phyloP scores from a whole-genome alignment of 2,113 vertebrate species.

The Colius striatus region DNA sequence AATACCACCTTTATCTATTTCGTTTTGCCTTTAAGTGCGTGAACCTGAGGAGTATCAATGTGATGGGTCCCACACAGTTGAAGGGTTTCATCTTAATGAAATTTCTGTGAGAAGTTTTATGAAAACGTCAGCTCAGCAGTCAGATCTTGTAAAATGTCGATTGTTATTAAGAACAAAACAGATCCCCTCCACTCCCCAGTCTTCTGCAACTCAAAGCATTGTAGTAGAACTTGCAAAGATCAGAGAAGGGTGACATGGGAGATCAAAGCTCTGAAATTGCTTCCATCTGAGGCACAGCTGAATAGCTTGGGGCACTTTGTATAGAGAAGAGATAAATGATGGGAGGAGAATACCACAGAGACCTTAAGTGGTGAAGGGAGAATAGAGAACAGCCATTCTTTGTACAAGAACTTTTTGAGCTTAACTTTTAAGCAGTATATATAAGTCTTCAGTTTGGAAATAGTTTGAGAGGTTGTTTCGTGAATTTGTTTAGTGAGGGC shows the following conservation, averaged over 20 bases:
- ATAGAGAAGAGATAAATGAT: constrained; percentile 1
- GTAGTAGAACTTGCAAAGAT: neutral
- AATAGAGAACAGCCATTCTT: neutral
- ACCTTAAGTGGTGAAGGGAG: constrained; percentile 1
- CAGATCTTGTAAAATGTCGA: neutral
- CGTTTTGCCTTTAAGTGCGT: neutral
- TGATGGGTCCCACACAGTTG: neutral
- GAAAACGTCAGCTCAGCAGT: neutral
- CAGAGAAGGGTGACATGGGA: neutral
- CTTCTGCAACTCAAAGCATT: neutral
- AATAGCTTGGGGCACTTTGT: neutral
- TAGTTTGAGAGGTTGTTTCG: neutral
- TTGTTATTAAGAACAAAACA: neutral
- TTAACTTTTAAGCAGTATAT: neutral
- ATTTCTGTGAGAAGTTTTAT: neutral
- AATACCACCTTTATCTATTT: neutral
- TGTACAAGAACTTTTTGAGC: neutral
- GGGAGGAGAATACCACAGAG: constrained; percentile 44
- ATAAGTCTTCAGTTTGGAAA: constrained; percentile 11
- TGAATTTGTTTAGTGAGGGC: neutral
- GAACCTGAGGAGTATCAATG: neutral
- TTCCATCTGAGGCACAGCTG: constrained; percentile 47
- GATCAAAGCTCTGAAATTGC: constrained; percentile 22
- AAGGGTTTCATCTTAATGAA: neutral
- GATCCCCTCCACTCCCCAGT: neutral